Conservation (phyloP, 2,113 vertebrate genomes). For the Bubo blakistoni region DNA sequence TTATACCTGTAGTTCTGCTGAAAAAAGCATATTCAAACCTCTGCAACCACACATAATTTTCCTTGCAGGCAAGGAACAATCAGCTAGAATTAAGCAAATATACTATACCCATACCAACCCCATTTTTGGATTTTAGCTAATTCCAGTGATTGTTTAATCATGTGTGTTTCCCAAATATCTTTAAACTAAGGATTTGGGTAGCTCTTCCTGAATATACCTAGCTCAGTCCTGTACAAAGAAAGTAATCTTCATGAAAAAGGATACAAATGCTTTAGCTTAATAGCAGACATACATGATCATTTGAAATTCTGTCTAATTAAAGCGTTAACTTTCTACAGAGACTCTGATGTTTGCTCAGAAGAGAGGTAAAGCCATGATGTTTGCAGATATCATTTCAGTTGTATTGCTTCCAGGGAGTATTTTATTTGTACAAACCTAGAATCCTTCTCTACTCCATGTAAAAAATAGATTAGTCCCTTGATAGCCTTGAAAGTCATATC, state of each 20-base stretch:
- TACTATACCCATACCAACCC: neutral
- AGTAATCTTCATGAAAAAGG: neutral
- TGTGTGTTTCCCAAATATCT: constrained; percentile 54
- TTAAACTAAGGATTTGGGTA: constrained; percentile 44
- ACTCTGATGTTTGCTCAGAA: constrained; percentile 62
- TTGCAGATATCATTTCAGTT: constrained; percentile 54
- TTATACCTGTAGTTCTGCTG: constrained; percentile 51
- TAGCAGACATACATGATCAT: neutral
- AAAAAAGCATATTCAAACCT: constrained; percentile 47
- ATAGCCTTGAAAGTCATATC: constrained; percentile 68
- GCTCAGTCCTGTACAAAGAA: neutral
- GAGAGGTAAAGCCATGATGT: constrained; percentile 33
- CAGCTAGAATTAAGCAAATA: constrained; percentile 57
- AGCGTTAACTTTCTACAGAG: constrained; percentile 64
- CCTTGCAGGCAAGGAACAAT: constrained; percentile 62
- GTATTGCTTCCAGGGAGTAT: constrained; percentile 51
- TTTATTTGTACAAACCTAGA: constrained; percentile 70
- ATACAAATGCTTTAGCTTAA: constrained; percentile 31
- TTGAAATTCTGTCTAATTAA: constrained; percentile 60
- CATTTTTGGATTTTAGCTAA: constrained; percentile 53
- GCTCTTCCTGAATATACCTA: constrained; percentile 23
- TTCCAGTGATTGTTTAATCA: constrained; percentile 60
- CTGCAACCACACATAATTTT: constrained; percentile 50
- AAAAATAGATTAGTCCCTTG: constrained; percentile 72
- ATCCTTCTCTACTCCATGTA: constrained; percentile 55